Conservation (phyloP, 2,797 vertebrate genomes). For the Lepilemur ruficaudatus region DNA sequence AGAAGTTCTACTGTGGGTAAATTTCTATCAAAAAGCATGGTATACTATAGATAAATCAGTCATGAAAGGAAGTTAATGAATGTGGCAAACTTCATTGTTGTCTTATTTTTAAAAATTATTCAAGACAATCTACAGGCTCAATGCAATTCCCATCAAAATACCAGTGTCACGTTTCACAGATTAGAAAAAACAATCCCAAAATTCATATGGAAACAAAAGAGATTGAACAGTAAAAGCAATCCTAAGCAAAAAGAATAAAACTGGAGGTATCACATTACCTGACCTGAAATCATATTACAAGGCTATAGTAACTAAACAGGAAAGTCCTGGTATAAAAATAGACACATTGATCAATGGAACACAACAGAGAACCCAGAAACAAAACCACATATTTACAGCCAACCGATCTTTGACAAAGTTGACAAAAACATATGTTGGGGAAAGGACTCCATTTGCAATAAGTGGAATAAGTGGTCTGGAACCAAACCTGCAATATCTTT, state of each 20-base stretch:
- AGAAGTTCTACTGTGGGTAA: neutral
- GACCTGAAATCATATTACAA: neutral
- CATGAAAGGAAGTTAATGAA: neutral
- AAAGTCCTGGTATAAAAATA: neutral
- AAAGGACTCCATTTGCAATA: neutral
- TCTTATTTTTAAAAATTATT: neutral
- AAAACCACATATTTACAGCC: neutral
- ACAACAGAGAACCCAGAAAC: neutral
- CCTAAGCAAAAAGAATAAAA: neutral
- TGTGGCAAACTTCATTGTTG: neutral
- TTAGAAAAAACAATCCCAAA: neutral
- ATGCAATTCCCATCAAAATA: neutral
- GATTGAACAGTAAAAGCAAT: neutral
- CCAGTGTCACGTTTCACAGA: neutral
- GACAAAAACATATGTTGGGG: neutral
- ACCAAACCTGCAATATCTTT: neutral
- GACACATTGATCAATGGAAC: neutral
- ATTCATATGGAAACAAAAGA: neutral
- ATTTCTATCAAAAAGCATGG: neutral
- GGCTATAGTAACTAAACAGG: neutral
- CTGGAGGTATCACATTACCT: neutral
- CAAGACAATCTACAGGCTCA: neutral
- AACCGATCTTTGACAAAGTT: neutral
- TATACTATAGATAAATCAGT: neutral
- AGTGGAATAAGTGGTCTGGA: neutral